phyloP scores from a whole-genome alignment of 2,113 vertebrate genomes.

The Pachyramphus minor region DNA sequence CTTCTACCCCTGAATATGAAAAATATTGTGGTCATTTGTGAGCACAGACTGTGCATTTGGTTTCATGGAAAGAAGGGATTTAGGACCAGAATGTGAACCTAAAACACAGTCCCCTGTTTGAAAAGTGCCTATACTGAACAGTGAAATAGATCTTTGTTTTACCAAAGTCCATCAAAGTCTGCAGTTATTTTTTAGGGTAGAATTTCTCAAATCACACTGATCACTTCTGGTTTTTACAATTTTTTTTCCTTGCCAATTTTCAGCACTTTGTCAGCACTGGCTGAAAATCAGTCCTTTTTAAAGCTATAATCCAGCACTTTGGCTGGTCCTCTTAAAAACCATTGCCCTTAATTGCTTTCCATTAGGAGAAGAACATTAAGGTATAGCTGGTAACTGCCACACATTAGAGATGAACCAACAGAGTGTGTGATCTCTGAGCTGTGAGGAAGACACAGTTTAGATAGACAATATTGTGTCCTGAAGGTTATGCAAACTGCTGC shows the following conservation, averaged over 20 bases:
- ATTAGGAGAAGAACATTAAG: not conserved
- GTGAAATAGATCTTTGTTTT: not conserved
- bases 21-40: not conserved
- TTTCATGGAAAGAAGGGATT: not conserved
- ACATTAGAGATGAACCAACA: not conserved
- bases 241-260: not conserved
- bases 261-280: not conserved
- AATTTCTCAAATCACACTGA: not conserved
- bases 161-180: not conserved
- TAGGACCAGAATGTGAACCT: not conserved
- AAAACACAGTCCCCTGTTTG: not conserved
- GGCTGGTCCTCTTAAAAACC: not conserved
- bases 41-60: not conserved
- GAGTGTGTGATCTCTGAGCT: not conserved
- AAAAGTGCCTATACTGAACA: not conserved
- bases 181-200: not conserved
- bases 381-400: not conserved
- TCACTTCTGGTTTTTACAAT: not conserved
- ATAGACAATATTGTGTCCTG: not conserved
- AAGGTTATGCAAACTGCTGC: not conserved
- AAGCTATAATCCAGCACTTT: not conserved
- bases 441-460: not conserved
- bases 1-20: not conserved
- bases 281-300: not conserved
- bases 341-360: conserved; percentile 19